These are phyloP conservation scores for Protosalanx chinensis DNA, from an alignment of 2,797 vertebrate genomes.

Conservation along the genomic window DNA sequence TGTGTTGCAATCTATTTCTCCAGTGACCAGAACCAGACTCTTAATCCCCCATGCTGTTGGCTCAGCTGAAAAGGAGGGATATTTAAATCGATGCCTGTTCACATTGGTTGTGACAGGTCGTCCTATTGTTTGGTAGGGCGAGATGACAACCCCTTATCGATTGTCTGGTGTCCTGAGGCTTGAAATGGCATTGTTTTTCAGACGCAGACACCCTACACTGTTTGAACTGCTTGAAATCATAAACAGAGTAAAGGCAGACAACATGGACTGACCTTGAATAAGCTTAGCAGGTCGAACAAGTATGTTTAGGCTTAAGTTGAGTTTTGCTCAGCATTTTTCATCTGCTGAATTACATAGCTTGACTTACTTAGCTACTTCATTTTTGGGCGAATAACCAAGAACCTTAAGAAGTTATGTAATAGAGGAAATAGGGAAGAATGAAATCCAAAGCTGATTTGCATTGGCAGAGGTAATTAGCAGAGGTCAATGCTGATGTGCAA, in stretches of 20 bases:
- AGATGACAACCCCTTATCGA: conserved; percentile 52
- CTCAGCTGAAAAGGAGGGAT: conserved; percentile 31
- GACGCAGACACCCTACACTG: not conserved
- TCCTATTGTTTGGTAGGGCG: conserved; percentile 43
- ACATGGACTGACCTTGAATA: not conserved
- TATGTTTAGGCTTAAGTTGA: not conserved
- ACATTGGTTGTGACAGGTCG: conserved; percentile 58
- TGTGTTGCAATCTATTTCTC: conserved; percentile 42
- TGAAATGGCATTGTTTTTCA: conserved; percentile 37
- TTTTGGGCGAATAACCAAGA: no score
- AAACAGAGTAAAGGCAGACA: not conserved
- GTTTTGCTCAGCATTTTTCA: not conserved
- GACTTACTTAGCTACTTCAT: no score
- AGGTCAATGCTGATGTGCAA: conserved; percentile 25
- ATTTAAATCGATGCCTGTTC: conserved; percentile 58
- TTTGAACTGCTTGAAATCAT: not conserved
- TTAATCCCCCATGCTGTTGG: conserved; percentile 41
- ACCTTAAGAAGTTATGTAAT: not conserved
- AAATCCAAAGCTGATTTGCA: conserved; percentile 11
- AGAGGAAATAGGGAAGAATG: not conserved
- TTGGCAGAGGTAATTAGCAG: conserved; percentile 30
- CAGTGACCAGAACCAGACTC: conserved; percentile 27
- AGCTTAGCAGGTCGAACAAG: not conserved
- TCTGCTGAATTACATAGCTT: no score
- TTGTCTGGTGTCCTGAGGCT: conserved; percentile 14